phyloP scores from a whole-genome alignment of 2,113 vertebrate genomes.

The Chamaetylas fuelleborni region DNA sequence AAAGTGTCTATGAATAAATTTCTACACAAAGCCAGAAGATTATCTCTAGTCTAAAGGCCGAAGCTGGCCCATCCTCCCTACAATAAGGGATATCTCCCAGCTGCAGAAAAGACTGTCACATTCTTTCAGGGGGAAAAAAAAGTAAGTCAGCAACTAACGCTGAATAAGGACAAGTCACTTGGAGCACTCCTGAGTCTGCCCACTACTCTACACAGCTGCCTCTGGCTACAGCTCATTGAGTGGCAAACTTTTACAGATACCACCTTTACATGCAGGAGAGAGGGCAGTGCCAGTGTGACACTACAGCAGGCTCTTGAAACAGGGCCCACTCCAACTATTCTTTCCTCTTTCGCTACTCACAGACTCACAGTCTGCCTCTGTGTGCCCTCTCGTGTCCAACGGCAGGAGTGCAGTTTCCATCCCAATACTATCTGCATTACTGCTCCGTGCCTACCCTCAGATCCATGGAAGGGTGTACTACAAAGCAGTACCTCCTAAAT shows the following conservation, averaged over 20 bases:
- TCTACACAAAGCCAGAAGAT: not conserved
- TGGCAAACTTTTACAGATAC: not conserved
- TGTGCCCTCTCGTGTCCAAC: not conserved
- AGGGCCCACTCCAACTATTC: not conserved
- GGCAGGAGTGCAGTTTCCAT: not conserved
- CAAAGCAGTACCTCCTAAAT: not conserved
- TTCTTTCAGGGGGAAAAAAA: not conserved
- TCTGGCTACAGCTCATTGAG: not conserved
- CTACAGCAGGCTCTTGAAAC: not conserved
- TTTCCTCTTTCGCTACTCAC: not conserved
- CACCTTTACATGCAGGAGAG: not conserved
- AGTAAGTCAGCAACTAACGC: not conserved
- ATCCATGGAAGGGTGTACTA: not conserved
- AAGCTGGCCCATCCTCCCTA: not conserved
- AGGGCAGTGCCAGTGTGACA: not conserved
- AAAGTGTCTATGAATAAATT: not conserved
- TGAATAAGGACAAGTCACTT: not conserved
- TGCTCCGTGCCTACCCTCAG: no score
- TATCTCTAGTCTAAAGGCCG: not conserved
- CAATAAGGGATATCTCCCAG: not conserved
- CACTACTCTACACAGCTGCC: not conserved
- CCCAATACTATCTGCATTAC: fast-evolving
- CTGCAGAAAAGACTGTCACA: not conserved
- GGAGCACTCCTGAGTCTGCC: not conserved
- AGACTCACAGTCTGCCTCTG: not conserved